phyloP scores from a whole-genome alignment of 1,140 invertebrate genomes.

The Oppia nitens region DNA sequence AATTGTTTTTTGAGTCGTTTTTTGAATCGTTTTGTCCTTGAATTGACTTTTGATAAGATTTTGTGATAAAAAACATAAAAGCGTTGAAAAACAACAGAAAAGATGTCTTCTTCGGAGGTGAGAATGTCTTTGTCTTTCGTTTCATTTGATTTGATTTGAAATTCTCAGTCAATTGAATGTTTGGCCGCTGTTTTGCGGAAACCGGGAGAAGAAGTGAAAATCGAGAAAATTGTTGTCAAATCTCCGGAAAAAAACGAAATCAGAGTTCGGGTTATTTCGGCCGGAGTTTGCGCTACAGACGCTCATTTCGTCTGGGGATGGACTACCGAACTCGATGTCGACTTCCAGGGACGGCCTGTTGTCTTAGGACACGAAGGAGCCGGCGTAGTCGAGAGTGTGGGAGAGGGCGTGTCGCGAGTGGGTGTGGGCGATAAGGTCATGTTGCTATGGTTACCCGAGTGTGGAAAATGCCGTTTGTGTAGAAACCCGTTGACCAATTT shows the following conservation, averaged over 20 bases:
- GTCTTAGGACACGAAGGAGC: background rate
- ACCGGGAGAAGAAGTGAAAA: conserved; percentile 27
- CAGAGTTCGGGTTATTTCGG: conserved; percentile 24
- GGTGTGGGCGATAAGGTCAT: conserved; percentile 86
- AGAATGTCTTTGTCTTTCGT: too few relatives aligned
- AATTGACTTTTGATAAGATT: too few relatives aligned
- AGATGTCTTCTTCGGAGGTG: too few relatives aligned
- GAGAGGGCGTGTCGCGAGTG: conserved; percentile 70
- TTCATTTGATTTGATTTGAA: too few relatives aligned
- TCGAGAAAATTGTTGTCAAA: conserved; percentile 36
- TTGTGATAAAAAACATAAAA: too few relatives aligned
- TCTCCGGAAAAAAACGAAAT: conserved; percentile 37
- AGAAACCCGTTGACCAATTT: background rate
- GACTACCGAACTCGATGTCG: background rate
- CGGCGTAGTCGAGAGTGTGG: conserved; percentile 53
- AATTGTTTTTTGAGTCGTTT: too few relatives aligned
- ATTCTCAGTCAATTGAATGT: conserved; percentile 29
- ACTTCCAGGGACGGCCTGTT: background rate
- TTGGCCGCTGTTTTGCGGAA: conserved; percentile 17
- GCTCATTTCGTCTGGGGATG: background rate
- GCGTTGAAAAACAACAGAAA: too few relatives aligned
- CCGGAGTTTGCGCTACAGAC: background rate
- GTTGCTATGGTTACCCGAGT: conserved; percentile 86
- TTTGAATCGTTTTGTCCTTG: too few relatives aligned
- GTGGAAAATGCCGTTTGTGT: conserved; percentile 66